Conservation (phyloP, 37 sponge, comb jelly and placozoan species). For the Petrosia ficiformis region DNA sequence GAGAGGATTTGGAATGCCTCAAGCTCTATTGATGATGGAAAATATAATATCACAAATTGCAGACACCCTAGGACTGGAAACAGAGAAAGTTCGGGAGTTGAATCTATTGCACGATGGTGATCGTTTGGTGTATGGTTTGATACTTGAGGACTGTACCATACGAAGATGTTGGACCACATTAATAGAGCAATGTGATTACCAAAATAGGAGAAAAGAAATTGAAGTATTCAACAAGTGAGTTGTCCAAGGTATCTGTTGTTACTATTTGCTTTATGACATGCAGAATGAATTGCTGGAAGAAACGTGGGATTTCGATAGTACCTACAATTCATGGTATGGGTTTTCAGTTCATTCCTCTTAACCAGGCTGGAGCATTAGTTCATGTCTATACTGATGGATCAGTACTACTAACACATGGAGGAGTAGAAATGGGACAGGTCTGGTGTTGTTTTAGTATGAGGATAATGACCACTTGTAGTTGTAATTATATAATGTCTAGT, state of each 20-base stretch:
- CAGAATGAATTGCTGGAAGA: slow-evolving; percentile 29
- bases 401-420: slow-evolving; percentile 42
- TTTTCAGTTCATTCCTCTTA: slow-evolving; percentile 2
- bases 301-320: slow-evolving; percentile 27
- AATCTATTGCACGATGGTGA: slow-evolving; percentile 28
- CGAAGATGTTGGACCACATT: slow-evolving; percentile 7
- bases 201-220: not conserved
- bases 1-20: slow-evolving; percentile 62
- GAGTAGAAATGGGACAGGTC: slow-evolving; percentile 55
- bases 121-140: not conserved
- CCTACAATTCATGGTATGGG: slow-evolving; percentile 56
- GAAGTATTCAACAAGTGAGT: slow-evolving; percentile 28
- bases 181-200: not conserved
- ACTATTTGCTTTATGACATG: not conserved
- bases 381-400: slow-evolving; percentile 47
- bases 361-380: slow-evolving; percentile 25
- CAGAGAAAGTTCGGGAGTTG: slow-evolving; percentile 9
- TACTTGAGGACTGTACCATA: not conserved
- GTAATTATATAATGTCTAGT: no score
- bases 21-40: slow-evolving; percentile 45
- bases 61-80: not conserved
- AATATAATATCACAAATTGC: slow-evolving; percentile 34
- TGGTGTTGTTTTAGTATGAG: no score
- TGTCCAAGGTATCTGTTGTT: not conserved
- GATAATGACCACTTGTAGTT: no score